Conservation (phyloP, 2,113 vertebrate species). For the Macrotis lagotis region DNA sequence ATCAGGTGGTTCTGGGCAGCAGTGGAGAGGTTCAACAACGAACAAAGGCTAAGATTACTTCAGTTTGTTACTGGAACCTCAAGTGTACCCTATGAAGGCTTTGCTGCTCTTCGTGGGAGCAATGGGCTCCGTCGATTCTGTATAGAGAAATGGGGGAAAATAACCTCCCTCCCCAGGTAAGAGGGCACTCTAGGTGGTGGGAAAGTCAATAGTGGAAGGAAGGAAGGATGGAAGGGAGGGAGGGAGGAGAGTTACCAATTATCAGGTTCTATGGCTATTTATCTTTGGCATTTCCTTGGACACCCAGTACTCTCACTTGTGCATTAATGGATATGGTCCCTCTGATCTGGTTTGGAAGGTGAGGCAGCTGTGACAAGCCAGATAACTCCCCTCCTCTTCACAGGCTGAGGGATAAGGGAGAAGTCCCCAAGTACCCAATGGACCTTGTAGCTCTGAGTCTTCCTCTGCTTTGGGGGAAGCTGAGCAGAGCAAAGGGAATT, state of each 20-base stretch:
- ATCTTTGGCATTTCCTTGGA: background rate
- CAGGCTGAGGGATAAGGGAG: background rate
- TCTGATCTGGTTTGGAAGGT: background rate
- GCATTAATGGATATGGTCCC: background rate
- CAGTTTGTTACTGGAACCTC: conserved; percentile 98
- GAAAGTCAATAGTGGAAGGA: conserved; percentile 7
- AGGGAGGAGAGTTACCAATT: background rate
- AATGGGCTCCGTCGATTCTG: conserved; percentile 96
- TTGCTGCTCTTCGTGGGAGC: conserved; percentile 94
- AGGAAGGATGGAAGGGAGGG: background rate
- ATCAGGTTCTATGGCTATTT: background rate
- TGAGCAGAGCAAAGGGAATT: background rate
- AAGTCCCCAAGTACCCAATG: background rate
- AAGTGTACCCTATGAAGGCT: conserved; percentile 97
- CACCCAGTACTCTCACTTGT: background rate
- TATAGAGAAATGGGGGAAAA: conserved; percentile 99
- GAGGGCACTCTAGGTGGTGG: background rate
- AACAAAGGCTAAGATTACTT: conserved; percentile 94
- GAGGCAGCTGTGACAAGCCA: background rate
- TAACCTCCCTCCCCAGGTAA: conserved; percentile 97
- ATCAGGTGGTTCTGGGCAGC: conserved; percentile 99
- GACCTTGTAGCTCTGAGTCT: background rate
- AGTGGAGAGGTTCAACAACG: conserved; percentile 97
- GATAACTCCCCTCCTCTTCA: background rate
- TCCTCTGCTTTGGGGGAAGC: background rate